Base-by-base conservation (phyloP, 2,797 vertebrate species). In the Otolemur crassicaudatus region DNA sequence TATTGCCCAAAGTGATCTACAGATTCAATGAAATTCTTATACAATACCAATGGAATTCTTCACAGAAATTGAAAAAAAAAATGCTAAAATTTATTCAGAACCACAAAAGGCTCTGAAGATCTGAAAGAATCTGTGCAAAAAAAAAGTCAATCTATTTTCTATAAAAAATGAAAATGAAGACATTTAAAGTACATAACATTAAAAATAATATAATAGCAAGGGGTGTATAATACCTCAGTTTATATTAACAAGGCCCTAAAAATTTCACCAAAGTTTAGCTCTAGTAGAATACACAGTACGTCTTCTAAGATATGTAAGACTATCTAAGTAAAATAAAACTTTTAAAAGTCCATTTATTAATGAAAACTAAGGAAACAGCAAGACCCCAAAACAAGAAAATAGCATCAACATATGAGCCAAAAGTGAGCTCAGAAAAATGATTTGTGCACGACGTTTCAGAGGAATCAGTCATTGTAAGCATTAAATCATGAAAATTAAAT, bases 121-220 rank as follows among this genome's bases (percentile, higher is more conserved):
- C 31, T 13, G 56, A 79, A 56, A 31, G 31, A 56, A 56, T 79
- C 76, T 56, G 11, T 34, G 76, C 49, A 79, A 34, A 56, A 56
- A 22, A 17, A 49, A 73, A 73, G 19, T 56, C 7, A 79, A 73
- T 46, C 14, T 61, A 63, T 46, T 76, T 63, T 76, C 49, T 73
- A 73, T 25, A n/a, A 83, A 40, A 96, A 91, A 76, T 80, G 20
- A 73, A 94, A 86, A 91, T 31, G 27, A 88, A 94, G 29, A 16
- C 1, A 53, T 72, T 94, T 63, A 70, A 85, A 81, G 58, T 75
- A 84, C 22, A 11, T 29, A 46, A 69, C 14, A 76, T 81, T 90
- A 70, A 86, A 80, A 92, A 63, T 84, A n/a, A 31, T 8, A 60
- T 31, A 37, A 65, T 7, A 80, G 2, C 27, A 23, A 34, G 31